These are phyloP conservation scores for Agrochola lychnidis DNA, from an alignment of 2,888 invertebrate genomes.

Conservation along the genomic window DNA sequence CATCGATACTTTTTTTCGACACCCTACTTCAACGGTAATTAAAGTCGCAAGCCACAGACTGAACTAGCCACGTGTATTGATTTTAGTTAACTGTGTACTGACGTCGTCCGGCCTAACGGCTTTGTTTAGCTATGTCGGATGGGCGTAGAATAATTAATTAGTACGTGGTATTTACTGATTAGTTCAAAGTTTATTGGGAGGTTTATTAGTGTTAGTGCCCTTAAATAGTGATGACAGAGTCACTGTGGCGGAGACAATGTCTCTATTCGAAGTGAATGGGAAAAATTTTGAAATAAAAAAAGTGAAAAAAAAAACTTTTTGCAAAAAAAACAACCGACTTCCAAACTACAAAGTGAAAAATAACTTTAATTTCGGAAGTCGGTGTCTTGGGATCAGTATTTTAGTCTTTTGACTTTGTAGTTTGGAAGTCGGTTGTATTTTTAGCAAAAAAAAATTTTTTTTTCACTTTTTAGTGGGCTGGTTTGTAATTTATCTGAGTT, in stretches of 20 bases:
- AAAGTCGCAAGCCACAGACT: constrained; percentile 37
- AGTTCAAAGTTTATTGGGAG: constrained; percentile 22
- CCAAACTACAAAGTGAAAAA: too few species aligned
- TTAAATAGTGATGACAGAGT: not conserved
- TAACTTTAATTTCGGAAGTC: too few species aligned
- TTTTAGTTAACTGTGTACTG: constrained; percentile 52
- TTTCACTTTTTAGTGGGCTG: too few species aligned
- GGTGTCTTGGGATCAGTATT: too few species aligned
- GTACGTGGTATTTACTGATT: constrained; percentile 34
- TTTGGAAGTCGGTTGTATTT: too few species aligned
- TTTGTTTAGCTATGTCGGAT: constrained; percentile 39
- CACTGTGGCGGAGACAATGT: too few species aligned
- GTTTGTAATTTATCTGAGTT: too few species aligned
- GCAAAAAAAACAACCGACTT: too few species aligned
- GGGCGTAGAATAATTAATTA: constrained; percentile 47
- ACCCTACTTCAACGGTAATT: constrained; percentile 15
- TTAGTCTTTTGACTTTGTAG: too few species aligned
- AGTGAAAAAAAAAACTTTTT: too few species aligned
- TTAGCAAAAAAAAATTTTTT: too few species aligned
- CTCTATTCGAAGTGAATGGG: not conserved
- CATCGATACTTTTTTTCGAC: constrained; percentile 19
- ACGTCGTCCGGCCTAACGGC: constrained; percentile 24
- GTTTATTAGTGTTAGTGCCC: not conserved
- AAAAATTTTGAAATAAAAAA: too few species aligned
- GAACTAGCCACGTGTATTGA: constrained; percentile 54